Conservation (phyloP, 2,888 invertebrate species). For the Phymatocera aterrima region DNA sequence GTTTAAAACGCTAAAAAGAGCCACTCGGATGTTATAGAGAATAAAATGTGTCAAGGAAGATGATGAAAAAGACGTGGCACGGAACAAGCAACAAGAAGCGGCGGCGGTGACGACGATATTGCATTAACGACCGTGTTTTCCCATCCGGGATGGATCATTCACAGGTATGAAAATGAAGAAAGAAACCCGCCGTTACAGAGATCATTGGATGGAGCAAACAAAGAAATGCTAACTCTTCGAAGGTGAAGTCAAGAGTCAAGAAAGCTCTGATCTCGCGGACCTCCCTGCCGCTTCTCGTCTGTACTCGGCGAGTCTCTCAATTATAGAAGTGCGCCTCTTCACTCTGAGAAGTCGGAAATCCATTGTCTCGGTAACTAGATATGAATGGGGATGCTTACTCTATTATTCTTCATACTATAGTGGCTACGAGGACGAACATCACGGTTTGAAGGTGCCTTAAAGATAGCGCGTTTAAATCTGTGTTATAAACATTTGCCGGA, state of each 20-base stretch:
- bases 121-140: background rate
- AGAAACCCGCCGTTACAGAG: background rate
- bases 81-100: background rate
- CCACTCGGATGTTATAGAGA: background rate
- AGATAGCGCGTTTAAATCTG: slow-evolving; percentile 1
- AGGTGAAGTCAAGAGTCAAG: slow-evolving; percentile 4
- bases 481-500: background rate
- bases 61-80: background rate
- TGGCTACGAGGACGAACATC: slow-evolving; percentile 1
- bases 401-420: slow-evolving; percentile 10
- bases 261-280: background rate
- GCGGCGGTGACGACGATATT: too few species aligned
- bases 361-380: slow-evolving; percentile 41
- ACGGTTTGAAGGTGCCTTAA: background rate
- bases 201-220: background rate
- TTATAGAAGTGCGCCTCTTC: slow-evolving; percentile 30
- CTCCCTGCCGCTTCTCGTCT: background rate
- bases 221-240: background rate
- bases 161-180: background rate
- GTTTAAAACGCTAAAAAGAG: slow-evolving; percentile 3
- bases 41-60: slow-evolving; percentile 33
- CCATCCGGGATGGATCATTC: background rate
- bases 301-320: slow-evolving; percentile 28
- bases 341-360: slow-evolving; percentile 19
- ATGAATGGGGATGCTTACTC: background rate